phyloP scores from a whole-genome alignment of 2,113 vertebrate genomes.

The Athene noctua region DNA sequence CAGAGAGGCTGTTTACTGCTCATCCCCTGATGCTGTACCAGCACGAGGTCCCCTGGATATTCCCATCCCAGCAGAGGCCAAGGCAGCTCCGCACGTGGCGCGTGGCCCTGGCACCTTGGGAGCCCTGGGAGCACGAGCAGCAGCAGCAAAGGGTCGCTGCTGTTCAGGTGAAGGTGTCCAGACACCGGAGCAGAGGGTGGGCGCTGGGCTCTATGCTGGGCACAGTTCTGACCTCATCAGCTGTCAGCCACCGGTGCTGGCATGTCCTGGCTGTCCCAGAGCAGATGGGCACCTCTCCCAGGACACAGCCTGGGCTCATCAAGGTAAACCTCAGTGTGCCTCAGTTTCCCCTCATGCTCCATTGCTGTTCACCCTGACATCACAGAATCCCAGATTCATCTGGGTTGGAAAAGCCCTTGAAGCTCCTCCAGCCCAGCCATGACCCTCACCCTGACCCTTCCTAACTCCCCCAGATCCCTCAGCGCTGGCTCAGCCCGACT shows the following conservation, averaged over 20 bases:
- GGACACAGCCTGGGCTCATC: background rate
- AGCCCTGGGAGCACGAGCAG: background rate
- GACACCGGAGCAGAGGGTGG: background rate
- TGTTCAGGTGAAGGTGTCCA: background rate
- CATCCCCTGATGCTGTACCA: background rate
- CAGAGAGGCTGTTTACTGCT: background rate
- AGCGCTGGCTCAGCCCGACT: too few relatives aligned
- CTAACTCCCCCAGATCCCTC: too few relatives aligned
- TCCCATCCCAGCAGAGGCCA: background rate
- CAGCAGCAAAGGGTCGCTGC: background rate
- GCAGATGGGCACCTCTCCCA: background rate
- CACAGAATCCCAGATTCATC: too few relatives aligned
- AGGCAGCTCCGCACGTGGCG: background rate
- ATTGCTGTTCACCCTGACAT: background rate
- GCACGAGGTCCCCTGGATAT: background rate
- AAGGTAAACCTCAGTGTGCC: fast-evolving
- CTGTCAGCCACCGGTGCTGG: background rate
- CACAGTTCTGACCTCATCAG: background rate
- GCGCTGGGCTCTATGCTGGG: background rate
- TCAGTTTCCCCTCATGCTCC: background rate
- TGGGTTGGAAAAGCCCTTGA: too few relatives aligned
- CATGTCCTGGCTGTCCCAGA: background rate
- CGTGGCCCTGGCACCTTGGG: background rate
- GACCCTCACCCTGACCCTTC: too few relatives aligned
- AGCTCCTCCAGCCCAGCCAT: too few relatives aligned